phyloP scores from a whole-genome alignment of 2,888 invertebrate genomes.

The Ptilodon capucinus region DNA sequence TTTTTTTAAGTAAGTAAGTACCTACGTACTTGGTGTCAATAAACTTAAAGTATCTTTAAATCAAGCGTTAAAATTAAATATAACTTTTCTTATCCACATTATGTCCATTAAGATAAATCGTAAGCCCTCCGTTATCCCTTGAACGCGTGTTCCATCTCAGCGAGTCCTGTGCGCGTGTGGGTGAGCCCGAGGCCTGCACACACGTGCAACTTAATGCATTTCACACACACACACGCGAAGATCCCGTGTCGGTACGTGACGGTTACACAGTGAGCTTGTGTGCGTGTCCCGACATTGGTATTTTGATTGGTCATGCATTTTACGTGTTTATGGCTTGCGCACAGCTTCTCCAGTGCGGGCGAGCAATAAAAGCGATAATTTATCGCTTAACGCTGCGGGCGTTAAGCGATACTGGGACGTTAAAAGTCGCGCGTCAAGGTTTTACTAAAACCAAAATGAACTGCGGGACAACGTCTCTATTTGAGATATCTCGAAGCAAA shows the following conservation, averaged over 20 bases:
- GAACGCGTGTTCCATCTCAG: conserved; percentile 79
- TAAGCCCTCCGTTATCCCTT: conserved; percentile 80
- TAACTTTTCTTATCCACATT: conserved; percentile 45
- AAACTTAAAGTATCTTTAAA: no score
- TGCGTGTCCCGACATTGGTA: conserved; percentile 77
- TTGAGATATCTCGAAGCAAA: no score
- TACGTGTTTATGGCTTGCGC: conserved; percentile 75
- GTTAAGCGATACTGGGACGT: no score
- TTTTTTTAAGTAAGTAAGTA: no score
- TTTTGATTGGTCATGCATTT: conserved; percentile 83
- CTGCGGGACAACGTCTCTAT: no score
- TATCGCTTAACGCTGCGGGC: no score
- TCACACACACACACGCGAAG: conserved; percentile 43
- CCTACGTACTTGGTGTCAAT: no score
- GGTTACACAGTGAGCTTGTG: conserved; percentile 35
- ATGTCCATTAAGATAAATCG: conserved; percentile 56
- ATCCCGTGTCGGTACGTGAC: conserved; percentile 17
- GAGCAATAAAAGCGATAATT: conserved; percentile 73
- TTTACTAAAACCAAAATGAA: no score
- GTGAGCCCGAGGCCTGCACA: conserved; percentile 38
- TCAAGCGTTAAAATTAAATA: no score
- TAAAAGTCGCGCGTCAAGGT: no score
- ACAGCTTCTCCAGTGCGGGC: conserved; percentile 63
- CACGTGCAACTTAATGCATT: conserved; percentile 52
- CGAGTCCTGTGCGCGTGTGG: conserved; percentile 55